These are phyloP conservation scores for Ibycter americanus DNA, from an alignment of 2,797 vertebrate species.

Conservation along the genomic window DNA sequence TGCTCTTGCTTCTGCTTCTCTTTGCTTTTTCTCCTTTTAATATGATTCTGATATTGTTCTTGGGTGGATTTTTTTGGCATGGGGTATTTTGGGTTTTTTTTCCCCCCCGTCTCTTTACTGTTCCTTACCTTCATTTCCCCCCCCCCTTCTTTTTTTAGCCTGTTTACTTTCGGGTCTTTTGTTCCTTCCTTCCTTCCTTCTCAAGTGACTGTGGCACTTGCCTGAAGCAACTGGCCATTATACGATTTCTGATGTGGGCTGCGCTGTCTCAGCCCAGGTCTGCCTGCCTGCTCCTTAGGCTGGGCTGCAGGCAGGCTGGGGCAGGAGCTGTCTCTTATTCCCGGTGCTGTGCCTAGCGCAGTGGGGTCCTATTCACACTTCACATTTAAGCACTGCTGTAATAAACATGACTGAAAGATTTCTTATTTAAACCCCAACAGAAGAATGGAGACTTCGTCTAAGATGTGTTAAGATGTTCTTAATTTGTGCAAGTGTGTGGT, in stretches of 20 bases:
- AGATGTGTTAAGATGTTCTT: neutral
- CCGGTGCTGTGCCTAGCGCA: neutral
- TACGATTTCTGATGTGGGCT: neutral
- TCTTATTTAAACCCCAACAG: neutral
- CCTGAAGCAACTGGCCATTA: neutral
- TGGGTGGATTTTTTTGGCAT: neutral
- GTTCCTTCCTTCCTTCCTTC: neutral
- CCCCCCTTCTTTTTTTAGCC: neutral
- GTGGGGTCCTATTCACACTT: neutral
- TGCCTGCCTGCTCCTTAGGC: neutral
- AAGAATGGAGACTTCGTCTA: neutral
- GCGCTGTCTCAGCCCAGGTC: neutral
- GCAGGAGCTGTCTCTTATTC: neutral
- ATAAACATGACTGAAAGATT: neutral
- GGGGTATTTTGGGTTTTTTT: fast-evolving
- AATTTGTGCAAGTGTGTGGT: neutral
- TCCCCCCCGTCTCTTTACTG: neutral
- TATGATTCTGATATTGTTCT: neutral
- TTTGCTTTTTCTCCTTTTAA: neutral
- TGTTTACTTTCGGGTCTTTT: neutral
- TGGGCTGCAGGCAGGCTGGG: fast-evolving
- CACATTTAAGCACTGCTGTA: neutral
- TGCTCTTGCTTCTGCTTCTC: neutral
- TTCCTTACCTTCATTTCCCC: neutral
- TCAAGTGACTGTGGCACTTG: neutral